phyloP scores from a whole-genome alignment of 2,113 vertebrate species.

The Anhinga anhinga region DNA sequence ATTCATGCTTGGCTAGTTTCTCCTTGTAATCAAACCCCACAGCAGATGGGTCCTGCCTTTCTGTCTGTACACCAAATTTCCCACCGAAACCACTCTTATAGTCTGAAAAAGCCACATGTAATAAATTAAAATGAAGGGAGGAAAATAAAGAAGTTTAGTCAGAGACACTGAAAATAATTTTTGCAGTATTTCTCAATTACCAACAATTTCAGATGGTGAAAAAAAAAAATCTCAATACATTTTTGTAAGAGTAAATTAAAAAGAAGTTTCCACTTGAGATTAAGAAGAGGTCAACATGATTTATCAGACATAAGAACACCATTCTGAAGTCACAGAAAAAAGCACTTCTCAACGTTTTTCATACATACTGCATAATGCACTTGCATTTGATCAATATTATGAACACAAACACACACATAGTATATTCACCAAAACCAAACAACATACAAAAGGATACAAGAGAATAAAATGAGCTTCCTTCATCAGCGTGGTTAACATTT shows the following conservation, averaged over 20 bases:
- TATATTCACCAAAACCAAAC: background rate
- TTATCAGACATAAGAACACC: background rate
- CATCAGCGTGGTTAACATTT: background rate
- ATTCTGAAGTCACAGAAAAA: constrained; percentile 34
- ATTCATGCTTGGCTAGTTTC: constrained; percentile 87
- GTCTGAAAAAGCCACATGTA: constrained; percentile 81
- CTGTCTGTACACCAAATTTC: constrained; percentile 86
- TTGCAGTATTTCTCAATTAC: background rate
- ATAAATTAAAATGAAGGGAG: constrained; percentile 9
- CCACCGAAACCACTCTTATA: constrained; percentile 93
- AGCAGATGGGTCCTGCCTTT: constrained; percentile 87
- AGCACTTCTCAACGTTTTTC: background rate
- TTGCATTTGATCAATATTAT: background rate
- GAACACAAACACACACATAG: background rate
- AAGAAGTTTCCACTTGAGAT: background rate
- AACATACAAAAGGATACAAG: background rate
- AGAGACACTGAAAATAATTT: background rate
- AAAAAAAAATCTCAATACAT: background rate
- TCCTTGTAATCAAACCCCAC: constrained; percentile 92
- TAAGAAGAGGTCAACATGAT: background rate
- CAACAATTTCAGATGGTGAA: background rate
- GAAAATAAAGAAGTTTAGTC: constrained; percentile 40
- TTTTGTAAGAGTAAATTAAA: background rate
- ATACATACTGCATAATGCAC: background rate
- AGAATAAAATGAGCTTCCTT: background rate